These are phyloP conservation scores for Meriones unguiculatus DNA, from an alignment of 2,113 vertebrate species.

Conservation along the genomic window DNA sequence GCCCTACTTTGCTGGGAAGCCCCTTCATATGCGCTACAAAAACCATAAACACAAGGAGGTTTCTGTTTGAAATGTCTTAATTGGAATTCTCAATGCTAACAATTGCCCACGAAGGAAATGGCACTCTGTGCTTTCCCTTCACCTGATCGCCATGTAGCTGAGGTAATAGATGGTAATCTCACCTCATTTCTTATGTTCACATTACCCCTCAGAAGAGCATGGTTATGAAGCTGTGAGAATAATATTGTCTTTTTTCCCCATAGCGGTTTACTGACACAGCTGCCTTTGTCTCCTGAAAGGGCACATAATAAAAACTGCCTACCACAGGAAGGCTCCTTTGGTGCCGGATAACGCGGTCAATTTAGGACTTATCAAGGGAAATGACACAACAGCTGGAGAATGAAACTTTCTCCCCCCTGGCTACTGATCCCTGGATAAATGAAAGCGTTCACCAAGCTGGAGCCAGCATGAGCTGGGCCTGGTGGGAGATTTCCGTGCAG, in stretches of 20 bases:
- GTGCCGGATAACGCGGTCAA: slow-evolving; percentile 87
- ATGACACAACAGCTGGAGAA: slow-evolving; percentile 89
- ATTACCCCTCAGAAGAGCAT: slow-evolving; percentile 79
- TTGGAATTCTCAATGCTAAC: slow-evolving; percentile 61
- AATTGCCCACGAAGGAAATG: slow-evolving; percentile 52
- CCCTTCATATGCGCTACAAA: not conserved
- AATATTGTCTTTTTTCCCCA: slow-evolving; percentile 76
- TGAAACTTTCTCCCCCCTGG: slow-evolving; percentile 50
- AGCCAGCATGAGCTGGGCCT: slow-evolving; percentile 83
- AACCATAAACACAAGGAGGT: slow-evolving; percentile 1
- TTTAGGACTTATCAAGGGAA: slow-evolving; percentile 91
- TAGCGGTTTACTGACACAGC: slow-evolving; percentile 82
- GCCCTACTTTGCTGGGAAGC: not conserved
- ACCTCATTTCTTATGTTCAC: slow-evolving; percentile 76
- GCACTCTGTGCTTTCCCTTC: slow-evolving; percentile 73
- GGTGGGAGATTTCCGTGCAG: slow-evolving; percentile 82
- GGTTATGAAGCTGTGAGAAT: slow-evolving; percentile 80
- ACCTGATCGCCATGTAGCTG: slow-evolving; percentile 24
- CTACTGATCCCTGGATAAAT: slow-evolving; percentile 87
- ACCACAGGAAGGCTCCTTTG: slow-evolving; percentile 87
- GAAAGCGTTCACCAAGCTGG: slow-evolving; percentile 80
- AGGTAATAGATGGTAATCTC: slow-evolving; percentile 55
- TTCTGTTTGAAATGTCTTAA: slow-evolving; percentile 59
- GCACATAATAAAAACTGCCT: slow-evolving; percentile 86
- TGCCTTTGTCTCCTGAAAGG: slow-evolving; percentile 86